phyloP scores from a whole-genome alignment of 2,888 invertebrate genomes.

The Crioceris asparagi region DNA sequence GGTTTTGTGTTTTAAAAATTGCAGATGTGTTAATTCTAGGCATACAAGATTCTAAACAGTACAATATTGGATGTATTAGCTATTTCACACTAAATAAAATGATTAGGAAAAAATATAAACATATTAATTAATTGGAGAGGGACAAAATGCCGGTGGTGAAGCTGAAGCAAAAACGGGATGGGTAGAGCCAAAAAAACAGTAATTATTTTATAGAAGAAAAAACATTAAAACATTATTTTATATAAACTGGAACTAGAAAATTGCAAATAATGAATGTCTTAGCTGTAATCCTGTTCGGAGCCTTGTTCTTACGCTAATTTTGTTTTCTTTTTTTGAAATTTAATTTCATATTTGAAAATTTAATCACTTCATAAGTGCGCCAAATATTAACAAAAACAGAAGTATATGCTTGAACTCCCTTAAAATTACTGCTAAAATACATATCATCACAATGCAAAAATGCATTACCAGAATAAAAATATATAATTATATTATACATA shows the following conservation, averaged over 20 bases:
- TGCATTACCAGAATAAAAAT: constrained; percentile 72
- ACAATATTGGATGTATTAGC: constrained; percentile 31
- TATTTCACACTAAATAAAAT: constrained; percentile 35
- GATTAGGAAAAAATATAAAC: constrained; percentile 18
- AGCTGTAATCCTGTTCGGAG: constrained; percentile 34
- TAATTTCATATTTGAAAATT: constrained; percentile 12
- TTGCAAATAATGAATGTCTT: constrained; percentile 35
- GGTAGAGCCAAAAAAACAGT: constrained; percentile 14
- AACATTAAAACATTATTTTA: constrained; percentile 17
- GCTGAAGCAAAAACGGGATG: constrained; percentile 26
- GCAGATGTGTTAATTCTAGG: constrained; percentile 28
- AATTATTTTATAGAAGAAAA: constrained; percentile 20
- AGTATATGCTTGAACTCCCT: constrained; percentile 37
- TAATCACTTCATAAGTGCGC: constrained; percentile 15
- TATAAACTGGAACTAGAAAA: constrained; percentile 26
- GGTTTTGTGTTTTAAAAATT: constrained; percentile 21
- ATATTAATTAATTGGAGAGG: constrained; percentile 27
- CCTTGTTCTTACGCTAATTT: too few species aligned
- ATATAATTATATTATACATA: constrained; percentile 51
- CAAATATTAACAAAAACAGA: constrained; percentile 30
- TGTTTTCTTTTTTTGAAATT: not conserved
- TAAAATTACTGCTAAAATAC: constrained; percentile 43
- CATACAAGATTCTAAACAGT: constrained; percentile 26
- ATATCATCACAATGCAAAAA: constrained; percentile 58
- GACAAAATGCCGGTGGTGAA: constrained; percentile 28